Evolutionary conservation across 2,797 vertebrate species (phyloP), one percentile per base, ranked within the genome.

Genomic region (Oreochromis mossambicus): DNA sequence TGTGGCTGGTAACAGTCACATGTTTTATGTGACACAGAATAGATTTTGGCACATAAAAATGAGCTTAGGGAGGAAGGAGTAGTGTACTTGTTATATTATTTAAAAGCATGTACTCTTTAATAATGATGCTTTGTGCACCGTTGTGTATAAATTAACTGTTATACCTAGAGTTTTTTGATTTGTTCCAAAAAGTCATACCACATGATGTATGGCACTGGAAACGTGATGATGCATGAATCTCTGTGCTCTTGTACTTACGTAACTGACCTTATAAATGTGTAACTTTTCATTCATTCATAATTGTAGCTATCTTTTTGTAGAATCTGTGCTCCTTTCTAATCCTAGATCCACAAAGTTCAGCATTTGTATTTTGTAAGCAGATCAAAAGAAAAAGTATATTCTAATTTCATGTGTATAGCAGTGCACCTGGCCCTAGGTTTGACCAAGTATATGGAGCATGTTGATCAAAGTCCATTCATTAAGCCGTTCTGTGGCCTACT

Each of bases 241-340:
- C 68, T 29, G 6, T 32, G 68, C 15, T 29, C 43, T 5, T 41
- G 63, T 68, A 41, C 12, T 68, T 41, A n/a, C 36, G n/a, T 66
- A 41, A 66, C 36, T 68, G 63, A 24, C 36, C 63, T 68, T 68
- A 70, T 29, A 46, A 70, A 46, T 73, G 21, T 48, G 68, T 73
- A 63, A 38, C 19, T 21, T 63, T 63, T 63, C 1, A 63, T 36
- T 63, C 34, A 78, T 79, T 86, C 52, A 66, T 77, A 77, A 80
- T 80, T 79, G 21, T 24, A 55, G 26, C 58, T 80, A 38, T 83
- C 26, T 78, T 78, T 86, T 78, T 24, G 61, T 82, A 78, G 63
- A 81, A 26, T 46, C 38, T 70, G 38, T 70, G 41, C 41, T 46
- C 4, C 14, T 48, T 73, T 73, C 24, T 73, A 29, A 19, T 48